A percentile compares a stretch with the other conserved stretches of the same genome.
Evolutionary conservation across 2,888 invertebrate species (phyloP).

Genomic region (Cephus runcator): DNA sequence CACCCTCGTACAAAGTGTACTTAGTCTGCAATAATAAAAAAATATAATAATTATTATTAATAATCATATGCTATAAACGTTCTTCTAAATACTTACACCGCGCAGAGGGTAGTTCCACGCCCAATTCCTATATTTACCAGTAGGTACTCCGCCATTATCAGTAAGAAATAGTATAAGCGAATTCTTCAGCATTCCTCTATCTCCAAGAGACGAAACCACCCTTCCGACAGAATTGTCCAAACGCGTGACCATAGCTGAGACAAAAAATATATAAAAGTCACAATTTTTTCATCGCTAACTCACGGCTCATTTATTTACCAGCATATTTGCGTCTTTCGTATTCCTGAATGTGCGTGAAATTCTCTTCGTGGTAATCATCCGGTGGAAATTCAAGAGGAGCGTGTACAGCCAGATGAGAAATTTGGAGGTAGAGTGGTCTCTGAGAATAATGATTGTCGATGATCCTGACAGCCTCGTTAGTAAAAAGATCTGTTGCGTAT

Average conservation of each 20-base stretch:
- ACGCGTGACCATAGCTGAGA: constrained; percentile 71
- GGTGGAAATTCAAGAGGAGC: constrained; percentile 75
- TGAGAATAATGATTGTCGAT: constrained; percentile 71
- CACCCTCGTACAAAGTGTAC: constrained; percentile 79
- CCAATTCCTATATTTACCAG: constrained; percentile 68
- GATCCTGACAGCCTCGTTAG: constrained; percentile 73
- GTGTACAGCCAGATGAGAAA: constrained; percentile 87
- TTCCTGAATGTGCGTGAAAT: constrained; percentile 75
- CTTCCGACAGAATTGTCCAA: constrained; percentile 74
- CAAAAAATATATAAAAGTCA: neutral
- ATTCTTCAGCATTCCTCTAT: constrained; percentile 69
- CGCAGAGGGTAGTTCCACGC: constrained; percentile 74
- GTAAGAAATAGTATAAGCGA: constrained; percentile 74
- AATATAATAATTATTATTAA: constrained; percentile 7
- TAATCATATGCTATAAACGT: neutral
- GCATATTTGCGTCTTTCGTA: constrained; percentile 78
- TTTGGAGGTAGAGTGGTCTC: constrained; percentile 81
- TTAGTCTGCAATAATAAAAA: constrained; percentile 68
- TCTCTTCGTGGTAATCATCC: constrained; percentile 73
- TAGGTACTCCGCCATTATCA: constrained; percentile 72
- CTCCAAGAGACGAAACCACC: constrained; percentile 69
- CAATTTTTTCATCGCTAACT: neutral
- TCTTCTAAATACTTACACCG: constrained; percentile 62
- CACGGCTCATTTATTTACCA: constrained; percentile 67
- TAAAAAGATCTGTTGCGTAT: constrained; percentile 80